Evolutionary conservation across 2,888 invertebrate species (phyloP), one percentile per base, ranked within the genome.

Genomic region (Spodoptera littoralis): DNA sequence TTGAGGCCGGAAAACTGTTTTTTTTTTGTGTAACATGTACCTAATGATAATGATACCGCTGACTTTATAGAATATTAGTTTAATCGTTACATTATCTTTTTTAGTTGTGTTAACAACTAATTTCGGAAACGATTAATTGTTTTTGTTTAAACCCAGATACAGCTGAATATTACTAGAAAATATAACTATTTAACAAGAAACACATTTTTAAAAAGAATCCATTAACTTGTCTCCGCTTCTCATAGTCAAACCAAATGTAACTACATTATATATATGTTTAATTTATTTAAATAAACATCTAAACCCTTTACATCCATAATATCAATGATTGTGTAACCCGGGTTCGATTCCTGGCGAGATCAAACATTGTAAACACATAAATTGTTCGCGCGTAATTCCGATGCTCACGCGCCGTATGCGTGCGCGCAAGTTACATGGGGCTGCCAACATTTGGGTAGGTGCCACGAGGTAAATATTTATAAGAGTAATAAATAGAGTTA

Each of bases 301-400:
- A 50, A 60, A 57, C 70, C 54, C 45, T 60, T 71, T 47, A 13
- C 22, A 49, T 58, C 18, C 45, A 60, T 30, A 44, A 48, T 59
- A 59, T 63, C 13, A 60, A 44, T 48, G 13, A 43, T 51, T 58
- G 51, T 59, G 56, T 56, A 67, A 49, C 54, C 5, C 49, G 53
- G 55, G 60, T 75, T 78, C 61, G 61, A 78, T 69, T 69, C 65
- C 69, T 60, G 49, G 54, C 36, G 52, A 64, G 76, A 76, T 76
- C 76, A 71, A 76, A 78, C 79, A 65, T 12, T 63, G 72, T 78
- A 76, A 77, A 78, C 79, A 78, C 76, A 78, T 76, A 72, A 76
- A 76, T 75, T 66, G 60, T 56, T 64, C 65, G 59, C 64, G 53
- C 70, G 70, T 70, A 64, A 64, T 64, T 70, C 60, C n/a, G 56